Conservation (phyloP, 1,140 invertebrate genomes). For the Sycobia sp. region DNA sequence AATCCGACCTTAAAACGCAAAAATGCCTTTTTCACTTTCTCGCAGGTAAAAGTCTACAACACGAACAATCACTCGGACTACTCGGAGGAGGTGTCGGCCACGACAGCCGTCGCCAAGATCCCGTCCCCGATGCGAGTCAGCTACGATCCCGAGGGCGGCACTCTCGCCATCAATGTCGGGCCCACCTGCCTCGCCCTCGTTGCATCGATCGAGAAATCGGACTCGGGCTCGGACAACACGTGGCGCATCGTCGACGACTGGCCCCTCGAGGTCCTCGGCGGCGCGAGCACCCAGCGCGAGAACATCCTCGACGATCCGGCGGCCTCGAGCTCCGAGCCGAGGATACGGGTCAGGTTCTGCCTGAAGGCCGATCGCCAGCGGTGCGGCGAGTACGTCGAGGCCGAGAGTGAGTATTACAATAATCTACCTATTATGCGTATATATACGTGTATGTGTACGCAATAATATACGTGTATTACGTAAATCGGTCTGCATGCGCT, state of each 20-base stretch:
- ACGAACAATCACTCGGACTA: conserved; percentile 83
- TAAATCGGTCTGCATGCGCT: too few relatives aligned
- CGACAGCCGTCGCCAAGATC: conserved; percentile 83
- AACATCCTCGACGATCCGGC: conserved; percentile 66
- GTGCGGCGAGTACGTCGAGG: conserved; percentile 81
- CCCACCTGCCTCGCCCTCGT: conserved; percentile 76
- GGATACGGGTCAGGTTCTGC: conserved; percentile 79
- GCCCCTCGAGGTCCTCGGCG: conserved; percentile 71
- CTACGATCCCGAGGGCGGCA: conserved; percentile 77
- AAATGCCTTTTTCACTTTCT: too few relatives aligned
- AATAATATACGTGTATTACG: too few relatives aligned
- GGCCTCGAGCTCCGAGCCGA: conserved; percentile 62
- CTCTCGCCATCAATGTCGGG: conserved; percentile 76
- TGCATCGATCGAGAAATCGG: conserved; percentile 72
- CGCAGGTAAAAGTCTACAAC: conserved; percentile 79
- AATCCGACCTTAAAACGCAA: too few relatives aligned
- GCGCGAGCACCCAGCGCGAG: conserved; percentile 71
- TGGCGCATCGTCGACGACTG: conserved; percentile 77
- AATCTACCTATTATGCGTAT: too few relatives aligned
- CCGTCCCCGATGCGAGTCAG: conserved; percentile 79
- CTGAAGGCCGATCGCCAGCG: conserved; percentile 76
- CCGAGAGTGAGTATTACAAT: conserved; percentile 73
- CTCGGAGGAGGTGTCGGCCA: conserved; percentile 78
- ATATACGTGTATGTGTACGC: too few relatives aligned
- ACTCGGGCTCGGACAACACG: conserved; percentile 61